These are phyloP conservation scores for Rapana venosa DNA, from an alignment of 2,888 invertebrate genomes.

Conservation along the genomic window DNA sequence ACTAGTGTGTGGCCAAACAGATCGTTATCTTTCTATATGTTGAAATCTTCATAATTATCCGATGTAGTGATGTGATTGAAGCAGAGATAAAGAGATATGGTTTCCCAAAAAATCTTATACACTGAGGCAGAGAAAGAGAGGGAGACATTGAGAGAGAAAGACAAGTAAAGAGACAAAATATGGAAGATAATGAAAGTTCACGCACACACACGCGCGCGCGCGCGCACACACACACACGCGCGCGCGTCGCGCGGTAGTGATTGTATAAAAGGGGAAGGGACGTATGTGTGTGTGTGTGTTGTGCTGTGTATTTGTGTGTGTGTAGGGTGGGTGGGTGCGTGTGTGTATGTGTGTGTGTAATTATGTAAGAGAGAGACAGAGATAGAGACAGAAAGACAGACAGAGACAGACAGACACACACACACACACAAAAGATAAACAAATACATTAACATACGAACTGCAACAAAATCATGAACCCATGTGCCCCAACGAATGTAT, in stretches of 20 bases:
- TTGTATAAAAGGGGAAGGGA: too few species aligned
- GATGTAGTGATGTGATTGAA: too few species aligned
- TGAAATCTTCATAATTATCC: too few species aligned
- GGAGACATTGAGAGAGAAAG: background rate
- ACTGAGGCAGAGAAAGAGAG: background rate
- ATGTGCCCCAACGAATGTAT: background rate
- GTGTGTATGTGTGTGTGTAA: too few species aligned
- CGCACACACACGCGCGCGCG: background rate
- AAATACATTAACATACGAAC: background rate
- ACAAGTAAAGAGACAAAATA: background rate
- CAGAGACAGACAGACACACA: slow-evolving; percentile 5
- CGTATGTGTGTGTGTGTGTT: too few species aligned
- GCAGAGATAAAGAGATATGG: background rate
- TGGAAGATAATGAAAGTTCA: background rate
- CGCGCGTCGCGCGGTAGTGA: too few species aligned
- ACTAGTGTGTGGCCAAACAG: background rate
- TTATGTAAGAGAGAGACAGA: background rate
- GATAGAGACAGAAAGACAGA: background rate
- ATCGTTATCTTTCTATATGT: too few species aligned
- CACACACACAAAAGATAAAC: background rate
- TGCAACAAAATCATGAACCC: background rate
- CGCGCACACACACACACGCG: background rate
- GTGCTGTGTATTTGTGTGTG: too few species aligned
- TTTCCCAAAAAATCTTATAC: too few species aligned
- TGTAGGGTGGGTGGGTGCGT: too few species aligned